Conservation (phyloP, 2,797 vertebrate species). For the Microctenopoma stevenorrisi region DNA sequence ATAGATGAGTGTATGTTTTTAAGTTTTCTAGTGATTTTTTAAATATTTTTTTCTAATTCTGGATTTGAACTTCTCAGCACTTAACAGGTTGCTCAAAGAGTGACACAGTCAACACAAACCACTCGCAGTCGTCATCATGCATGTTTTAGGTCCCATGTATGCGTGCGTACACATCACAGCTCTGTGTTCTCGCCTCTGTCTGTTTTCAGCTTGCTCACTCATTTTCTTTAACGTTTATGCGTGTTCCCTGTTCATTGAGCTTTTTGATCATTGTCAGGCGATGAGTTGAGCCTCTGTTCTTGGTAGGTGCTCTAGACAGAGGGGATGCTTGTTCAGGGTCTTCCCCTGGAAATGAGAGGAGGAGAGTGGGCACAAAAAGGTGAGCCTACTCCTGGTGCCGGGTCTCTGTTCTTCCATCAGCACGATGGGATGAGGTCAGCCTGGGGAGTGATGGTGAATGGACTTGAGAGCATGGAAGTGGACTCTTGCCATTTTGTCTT, state of each 20-base stretch:
- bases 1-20: constrained; percentile 59
- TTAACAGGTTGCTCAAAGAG: background rate
- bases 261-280: constrained; percentile 33
- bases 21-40: constrained; percentile 40
- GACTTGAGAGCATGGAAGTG: constrained; percentile 7
- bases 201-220: constrained; percentile 11
- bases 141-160: background rate
- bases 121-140: background rate
- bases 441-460: constrained; percentile 23
- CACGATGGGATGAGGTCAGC: constrained; percentile 60
- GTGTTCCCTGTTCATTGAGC: constrained; percentile 44
- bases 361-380: constrained; percentile 43
- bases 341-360: constrained; percentile 35
- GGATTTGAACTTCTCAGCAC: constrained; percentile 7
- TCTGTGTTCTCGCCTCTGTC: constrained; percentile 9
- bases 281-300: constrained; percentile 59
- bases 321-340: constrained; percentile 58
- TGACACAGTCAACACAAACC: background rate
- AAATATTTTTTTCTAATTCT: constrained; percentile 39
- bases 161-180: background rate
- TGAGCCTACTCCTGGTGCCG: constrained; percentile 38
- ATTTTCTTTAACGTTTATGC: constrained; percentile 46
- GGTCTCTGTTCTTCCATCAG: constrained; percentile 58
- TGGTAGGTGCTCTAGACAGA: constrained; percentile 58
- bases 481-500: constrained; percentile 16